Evolutionary conservation across 2,113 vertebrate genomes (phyloP).

Genomic region (Sceloporus tristichus): DNA sequence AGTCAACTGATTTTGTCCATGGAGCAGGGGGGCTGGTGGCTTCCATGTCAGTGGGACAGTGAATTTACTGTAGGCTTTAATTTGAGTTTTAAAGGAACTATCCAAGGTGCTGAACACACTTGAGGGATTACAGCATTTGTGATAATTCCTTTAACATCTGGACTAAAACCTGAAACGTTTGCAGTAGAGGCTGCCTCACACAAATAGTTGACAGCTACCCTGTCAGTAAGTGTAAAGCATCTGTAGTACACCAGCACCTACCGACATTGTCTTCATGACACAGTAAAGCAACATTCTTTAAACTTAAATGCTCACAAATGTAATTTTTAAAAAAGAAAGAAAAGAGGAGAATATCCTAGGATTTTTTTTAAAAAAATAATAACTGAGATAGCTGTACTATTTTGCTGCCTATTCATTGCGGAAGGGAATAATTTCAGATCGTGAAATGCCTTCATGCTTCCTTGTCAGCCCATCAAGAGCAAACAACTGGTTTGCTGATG

Average conservation of each 20-base stretch:
- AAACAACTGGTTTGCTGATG: neutral
- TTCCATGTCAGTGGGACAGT: neutral
- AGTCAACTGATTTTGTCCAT: neutral
- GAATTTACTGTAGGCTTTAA: no score
- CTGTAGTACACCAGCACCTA: neutral
- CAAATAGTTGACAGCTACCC: neutral
- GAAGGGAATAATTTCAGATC: rapidly evolving
- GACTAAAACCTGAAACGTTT: neutral
- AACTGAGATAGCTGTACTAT: rapidly evolving
- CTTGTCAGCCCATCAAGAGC: rapidly evolving
- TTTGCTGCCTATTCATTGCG: neutral
- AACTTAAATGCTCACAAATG: neutral
- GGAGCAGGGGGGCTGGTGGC: neutral
- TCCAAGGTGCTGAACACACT: no score
- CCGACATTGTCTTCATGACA: neutral
- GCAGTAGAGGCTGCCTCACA: neutral
- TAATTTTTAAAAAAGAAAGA: neutral
- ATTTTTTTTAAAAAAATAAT: neutral
- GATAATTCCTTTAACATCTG: neutral
- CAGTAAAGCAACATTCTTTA: neutral
- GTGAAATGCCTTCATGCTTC: neutral
- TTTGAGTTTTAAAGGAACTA: no score
- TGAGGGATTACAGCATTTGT: no score
- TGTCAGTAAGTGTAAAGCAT: neutral
- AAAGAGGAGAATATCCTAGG: neutral